Evolutionary conservation across 53 echinoderm and acorn worm genomes (phyloP).

Genomic region (Patiria pectinifera): DNA sequence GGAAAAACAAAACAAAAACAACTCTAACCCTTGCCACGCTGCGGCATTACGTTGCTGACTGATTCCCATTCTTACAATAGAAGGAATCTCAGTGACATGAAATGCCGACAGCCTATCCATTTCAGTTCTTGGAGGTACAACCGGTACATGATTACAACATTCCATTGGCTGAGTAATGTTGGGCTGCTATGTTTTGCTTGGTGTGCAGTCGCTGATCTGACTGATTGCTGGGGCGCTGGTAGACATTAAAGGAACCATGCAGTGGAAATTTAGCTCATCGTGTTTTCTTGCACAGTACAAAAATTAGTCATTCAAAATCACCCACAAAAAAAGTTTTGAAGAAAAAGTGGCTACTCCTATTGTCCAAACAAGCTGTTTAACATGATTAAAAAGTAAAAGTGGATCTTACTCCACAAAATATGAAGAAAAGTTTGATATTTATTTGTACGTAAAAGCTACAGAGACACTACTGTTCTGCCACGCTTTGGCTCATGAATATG

Average conservation of each 20-base stretch:
- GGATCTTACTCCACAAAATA: too few species aligned
- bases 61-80: not conserved
- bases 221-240: not conserved
- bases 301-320: too few species aligned
- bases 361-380: too few species aligned
- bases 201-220: conserved; percentile 16
- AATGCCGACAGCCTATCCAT: not conserved
- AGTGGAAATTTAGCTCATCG: not conserved
- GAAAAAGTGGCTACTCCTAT: too few species aligned
- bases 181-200: conserved; percentile 12
- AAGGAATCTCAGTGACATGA: not conserved
- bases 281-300: too few species aligned
- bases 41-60: not conserved
- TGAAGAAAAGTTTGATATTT: too few species aligned
- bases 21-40: not conserved
- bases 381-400: too few species aligned
- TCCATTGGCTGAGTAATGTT: conserved; percentile 1
- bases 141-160: conserved; percentile 48
- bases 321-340: too few species aligned
- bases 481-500: too few species aligned
- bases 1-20: not conserved
- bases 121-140: not conserved
- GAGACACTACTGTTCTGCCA: too few species aligned
- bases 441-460: too few species aligned
- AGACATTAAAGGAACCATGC: not conserved